These are phyloP conservation scores for Scaptomyza polygonia DNA, from an alignment of 2,888 invertebrate species.

Conservation along the genomic window DNA sequence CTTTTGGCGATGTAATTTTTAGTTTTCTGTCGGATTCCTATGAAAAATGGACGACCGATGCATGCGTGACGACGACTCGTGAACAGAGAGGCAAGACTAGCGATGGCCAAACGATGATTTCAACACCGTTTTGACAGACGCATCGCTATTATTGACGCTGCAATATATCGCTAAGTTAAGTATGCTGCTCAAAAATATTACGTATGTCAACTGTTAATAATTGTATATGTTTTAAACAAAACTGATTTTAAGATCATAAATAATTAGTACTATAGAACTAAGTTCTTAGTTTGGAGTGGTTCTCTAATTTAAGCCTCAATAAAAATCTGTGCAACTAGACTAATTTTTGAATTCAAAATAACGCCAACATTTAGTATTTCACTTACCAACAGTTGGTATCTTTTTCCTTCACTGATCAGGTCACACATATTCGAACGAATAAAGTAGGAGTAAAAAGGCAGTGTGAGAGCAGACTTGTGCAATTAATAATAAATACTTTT, in stretches of 20 bases:
- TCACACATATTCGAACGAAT: conserved; percentile 36
- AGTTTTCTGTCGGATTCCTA: conserved; percentile 67
- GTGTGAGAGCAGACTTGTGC: conserved; percentile 48
- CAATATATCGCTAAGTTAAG: conserved; percentile 10
- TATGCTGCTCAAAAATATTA: conserved; percentile 14
- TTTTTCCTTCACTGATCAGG: conserved; percentile 8
- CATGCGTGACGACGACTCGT: conserved; percentile 65
- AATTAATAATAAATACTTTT: conserved; percentile 55
- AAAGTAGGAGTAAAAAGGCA: conserved; percentile 56
- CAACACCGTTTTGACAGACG: conserved; percentile 14
- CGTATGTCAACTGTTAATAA: too few relatives aligned
- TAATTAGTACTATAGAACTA: neutral
- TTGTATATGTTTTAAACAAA: neutral
- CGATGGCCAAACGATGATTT: conserved; percentile 34
- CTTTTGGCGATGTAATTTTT: conserved; percentile 61
- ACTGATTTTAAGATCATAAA: too few relatives aligned
- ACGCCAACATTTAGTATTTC: conserved; percentile 18
- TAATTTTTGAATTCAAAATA: neutral
- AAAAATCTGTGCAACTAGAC: neutral
- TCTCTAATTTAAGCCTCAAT: neutral
- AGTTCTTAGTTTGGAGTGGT: neutral
- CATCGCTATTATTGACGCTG: conserved; percentile 26
- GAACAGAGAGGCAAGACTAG: conserved; percentile 45
- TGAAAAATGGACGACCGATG: conserved; percentile 75
- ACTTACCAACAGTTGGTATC: neutral